Evolutionary conservation across 1,140 invertebrate species (phyloP), one percentile per base, ranked within the genome.

Genomic region (Pachyrhynchus sulphureomaculatus): DNA sequence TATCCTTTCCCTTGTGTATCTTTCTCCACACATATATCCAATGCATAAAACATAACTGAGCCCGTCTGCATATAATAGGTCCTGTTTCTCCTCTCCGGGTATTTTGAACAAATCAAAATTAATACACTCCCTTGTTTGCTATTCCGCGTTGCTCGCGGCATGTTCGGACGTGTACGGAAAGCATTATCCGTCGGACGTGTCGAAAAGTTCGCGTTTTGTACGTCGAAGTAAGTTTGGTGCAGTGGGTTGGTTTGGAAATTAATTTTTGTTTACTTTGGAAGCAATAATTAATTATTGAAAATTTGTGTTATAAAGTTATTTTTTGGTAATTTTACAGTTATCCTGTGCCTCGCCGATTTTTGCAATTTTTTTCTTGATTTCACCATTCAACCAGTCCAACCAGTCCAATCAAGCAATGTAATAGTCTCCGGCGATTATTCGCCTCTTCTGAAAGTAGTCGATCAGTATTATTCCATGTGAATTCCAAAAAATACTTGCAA

Each of bases 51-150:
- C 21, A 52, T 52, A 52, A 36, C 33, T 52, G 32, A 21, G 29
- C n/a, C 12, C 9, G 41, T 29, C 29, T 37, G 48, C 48, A 52
- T 52, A 52, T 52, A 52, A 52, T 37, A 52, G 48, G 29, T 29
- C n/a, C n/a, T n/a, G n/a, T n/a, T n/a, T 52, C 26, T 29, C 48
- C 29, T 29, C 48, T 52, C 17, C 41, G 39, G 53, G 53, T 56
- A 56, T 57, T 57, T 57, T 57, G 42, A 57, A 57, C 55, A 57
- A 57, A 57, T 57, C 55, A 57, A 41, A 57, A 57, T 57, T 57
- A 57, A 57, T 57, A 57, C 55, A 57, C 55, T 57, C 29, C 23
- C 55, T 57, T 48, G 55, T 57, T 57, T 57, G 42, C 33, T 57
- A 57, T 57, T 57, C 55, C 33, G 44, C 17, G 36, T 41, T 37